phyloP scores from a whole-genome alignment of 2,797 vertebrate genomes.

The Phaenicophaeus curvirostris region DNA sequence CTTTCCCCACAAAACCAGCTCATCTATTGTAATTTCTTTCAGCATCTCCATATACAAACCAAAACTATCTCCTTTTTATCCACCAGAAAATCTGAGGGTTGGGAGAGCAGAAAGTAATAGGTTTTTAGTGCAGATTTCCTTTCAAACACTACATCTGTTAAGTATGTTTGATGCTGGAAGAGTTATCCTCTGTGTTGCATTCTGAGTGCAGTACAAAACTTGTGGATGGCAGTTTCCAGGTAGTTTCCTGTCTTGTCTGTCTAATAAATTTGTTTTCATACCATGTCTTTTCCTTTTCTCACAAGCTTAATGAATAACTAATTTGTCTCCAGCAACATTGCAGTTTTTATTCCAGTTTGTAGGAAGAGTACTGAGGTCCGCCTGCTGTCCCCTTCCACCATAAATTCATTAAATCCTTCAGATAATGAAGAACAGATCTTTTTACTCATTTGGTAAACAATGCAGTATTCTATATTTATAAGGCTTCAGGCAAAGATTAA shows the following conservation, averaged over 20 bases:
- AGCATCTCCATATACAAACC: neutral
- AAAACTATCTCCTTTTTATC: neutral
- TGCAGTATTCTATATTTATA: neutral
- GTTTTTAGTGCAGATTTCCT: neutral
- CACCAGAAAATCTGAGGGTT: neutral
- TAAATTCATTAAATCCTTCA: neutral
- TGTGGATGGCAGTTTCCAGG: neutral
- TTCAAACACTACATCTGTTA: neutral
- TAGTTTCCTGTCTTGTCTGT: constrained; percentile 41
- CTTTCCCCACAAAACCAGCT: neutral
- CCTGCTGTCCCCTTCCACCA: neutral
- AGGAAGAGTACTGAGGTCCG: neutral
- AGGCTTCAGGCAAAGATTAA: neutral
- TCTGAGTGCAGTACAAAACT: neutral
- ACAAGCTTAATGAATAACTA: constrained; percentile 67
- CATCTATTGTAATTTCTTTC: neutral
- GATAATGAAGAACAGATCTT: neutral
- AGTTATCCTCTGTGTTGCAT: neutral
- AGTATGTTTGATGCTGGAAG: neutral
- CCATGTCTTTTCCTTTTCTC: constrained; percentile 24
- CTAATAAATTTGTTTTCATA: constrained; percentile 44
- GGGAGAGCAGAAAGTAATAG: neutral
- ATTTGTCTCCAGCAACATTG: constrained; percentile 34
- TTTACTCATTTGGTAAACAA: neutral
- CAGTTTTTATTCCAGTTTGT: neutral